Conservation (phyloP, 2,113 vertebrate genomes). For the Vimba vimba region DNA sequence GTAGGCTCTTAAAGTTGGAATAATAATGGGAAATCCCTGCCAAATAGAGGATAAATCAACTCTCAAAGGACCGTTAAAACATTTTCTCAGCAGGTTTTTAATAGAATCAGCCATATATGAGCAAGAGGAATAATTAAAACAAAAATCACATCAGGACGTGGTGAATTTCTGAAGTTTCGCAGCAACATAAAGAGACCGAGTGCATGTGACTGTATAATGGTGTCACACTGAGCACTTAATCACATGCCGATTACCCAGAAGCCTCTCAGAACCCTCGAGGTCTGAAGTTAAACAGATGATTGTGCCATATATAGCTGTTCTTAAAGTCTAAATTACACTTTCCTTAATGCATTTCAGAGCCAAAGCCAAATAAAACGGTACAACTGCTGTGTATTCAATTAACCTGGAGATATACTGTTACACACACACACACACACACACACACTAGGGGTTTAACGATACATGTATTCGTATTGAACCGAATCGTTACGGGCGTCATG, state of each 20-base stretch:
- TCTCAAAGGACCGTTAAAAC: neutral
- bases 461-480: too few species aligned
- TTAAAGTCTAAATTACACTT: neutral
- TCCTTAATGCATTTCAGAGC: neutral
- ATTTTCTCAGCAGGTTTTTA: neutral
- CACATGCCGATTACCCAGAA: neutral
- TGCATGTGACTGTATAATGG: neutral
- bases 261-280: neutral
- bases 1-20: neutral
- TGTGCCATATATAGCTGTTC: neutral
- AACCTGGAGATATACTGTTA: neutral
- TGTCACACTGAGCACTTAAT: slow-evolving; percentile 7
- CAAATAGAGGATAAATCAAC: neutral
- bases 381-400: neutral
- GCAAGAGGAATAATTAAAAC: neutral
- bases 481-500: too few species aligned
- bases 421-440: too few species aligned
- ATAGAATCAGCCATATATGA: neutral
- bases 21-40: neutral
- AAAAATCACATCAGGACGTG: neutral
- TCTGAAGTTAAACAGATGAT: neutral
- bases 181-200: neutral
- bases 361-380: neutral
- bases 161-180: neutral
- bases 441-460: too few species aligned